Base-by-base conservation (phyloP, 2,888 invertebrate genomes). In the Julus scandinavius region DNA sequence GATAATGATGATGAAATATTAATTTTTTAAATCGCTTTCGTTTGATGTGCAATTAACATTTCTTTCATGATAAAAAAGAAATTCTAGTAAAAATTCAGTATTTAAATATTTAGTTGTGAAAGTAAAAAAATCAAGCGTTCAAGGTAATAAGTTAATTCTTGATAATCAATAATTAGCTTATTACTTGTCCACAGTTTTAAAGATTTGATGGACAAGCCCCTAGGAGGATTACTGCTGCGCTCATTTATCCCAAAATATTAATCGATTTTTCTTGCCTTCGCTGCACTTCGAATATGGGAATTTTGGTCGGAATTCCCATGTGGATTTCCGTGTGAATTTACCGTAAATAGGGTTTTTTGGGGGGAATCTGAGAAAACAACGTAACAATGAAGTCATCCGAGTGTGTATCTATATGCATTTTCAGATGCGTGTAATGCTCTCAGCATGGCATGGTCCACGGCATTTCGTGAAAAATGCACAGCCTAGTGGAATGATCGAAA, bases 401-500 rank as follows among this genome's bases (percentile, higher is more conserved):
- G 72, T 72, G 72, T 72, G 72, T 29, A 72, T 29, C 72, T 29
- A 72, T 72, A 72, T 29, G 72, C 72, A 17, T 72, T 72, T 72
- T 72, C 20, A 72, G 72, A 72, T 72, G 20, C 72, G n/a, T 72
- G 72, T 72, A 72, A 72, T 72, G 72, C 72, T 72, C 29, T 72
- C 72, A 29, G 72, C n/a, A 4, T 29, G 72, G 7, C 29, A 72
- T 72, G 72, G 72, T 72, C 72, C 72, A 72, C 29, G 72, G 72
- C 72, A 29, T 72, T 72, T 72, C 29, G 9, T 29, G 29, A 5
- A 29, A 72, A 72, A 72, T 72, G 72, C 72, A 72, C 72, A 72
- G 29, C 72, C 72, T 72, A 72, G 72, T 72, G 72, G 29, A 72
- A 72, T 72, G 72, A 72, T 72, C 72, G 72, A 72, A 72, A 72